Percentiles rank a stretch among this genome's conserved stretches.
Evolutionary conservation across 2,113 vertebrate genomes (phyloP).

Genomic region (Cyanoramphus novaezelandiae): DNA sequence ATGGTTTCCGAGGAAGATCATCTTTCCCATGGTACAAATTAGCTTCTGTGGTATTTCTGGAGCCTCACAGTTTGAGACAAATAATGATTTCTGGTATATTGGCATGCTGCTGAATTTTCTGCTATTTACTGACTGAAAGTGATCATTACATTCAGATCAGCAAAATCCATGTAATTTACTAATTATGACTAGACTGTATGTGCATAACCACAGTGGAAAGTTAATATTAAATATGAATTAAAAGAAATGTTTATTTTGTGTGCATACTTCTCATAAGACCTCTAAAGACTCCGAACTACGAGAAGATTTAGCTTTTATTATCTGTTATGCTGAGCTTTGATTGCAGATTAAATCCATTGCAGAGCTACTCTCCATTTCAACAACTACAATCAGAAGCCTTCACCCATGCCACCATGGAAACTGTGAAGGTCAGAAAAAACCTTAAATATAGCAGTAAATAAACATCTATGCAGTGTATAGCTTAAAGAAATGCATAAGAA

Average conservation of each 20-base stretch:
- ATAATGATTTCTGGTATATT: not conserved
- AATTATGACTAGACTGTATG: not conserved
- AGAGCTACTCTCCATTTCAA: not conserved
- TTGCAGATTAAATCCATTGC: not conserved
- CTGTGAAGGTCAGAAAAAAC: not conserved
- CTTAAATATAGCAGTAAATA: not conserved
- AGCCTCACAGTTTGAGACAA: constrained; percentile 4
- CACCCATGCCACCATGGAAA: not conserved
- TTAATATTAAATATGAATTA: not conserved
- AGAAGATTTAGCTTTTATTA: not conserved
- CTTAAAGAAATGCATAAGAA: not conserved
- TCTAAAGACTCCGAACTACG: not conserved
- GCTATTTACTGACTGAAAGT: not conserved
- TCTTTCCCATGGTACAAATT: constrained; percentile 19
- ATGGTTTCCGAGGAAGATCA: constrained; percentile 35
- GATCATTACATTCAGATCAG: constrained; percentile 12
- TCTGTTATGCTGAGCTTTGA: not conserved
- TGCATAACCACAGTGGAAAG: not conserved
- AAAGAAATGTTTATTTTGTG: not conserved
- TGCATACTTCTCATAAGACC: not conserved
- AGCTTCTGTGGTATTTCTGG: not conserved
- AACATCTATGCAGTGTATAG: not conserved
- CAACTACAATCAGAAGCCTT: not conserved
- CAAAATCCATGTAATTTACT: not conserved
- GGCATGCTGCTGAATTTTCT: not conserved